These are phyloP conservation scores for Thamnophis elegans DNA, from an alignment of 2,797 vertebrate genomes.

Conservation along the genomic window DNA sequence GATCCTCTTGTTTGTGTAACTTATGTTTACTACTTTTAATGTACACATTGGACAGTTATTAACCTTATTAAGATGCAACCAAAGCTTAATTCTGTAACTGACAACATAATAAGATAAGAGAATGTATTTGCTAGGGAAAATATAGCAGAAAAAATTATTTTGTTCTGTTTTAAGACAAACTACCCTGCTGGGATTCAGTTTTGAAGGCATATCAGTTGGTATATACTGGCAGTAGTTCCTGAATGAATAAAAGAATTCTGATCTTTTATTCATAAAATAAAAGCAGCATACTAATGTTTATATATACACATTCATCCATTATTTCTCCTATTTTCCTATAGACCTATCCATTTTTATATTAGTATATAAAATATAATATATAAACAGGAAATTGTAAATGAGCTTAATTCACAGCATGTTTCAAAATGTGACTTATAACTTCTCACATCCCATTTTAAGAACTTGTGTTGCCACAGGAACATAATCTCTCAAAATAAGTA, in stretches of 20 bases:
- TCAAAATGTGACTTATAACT: background rate
- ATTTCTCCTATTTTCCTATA: background rate
- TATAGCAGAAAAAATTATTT: background rate
- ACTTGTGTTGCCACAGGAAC: background rate
- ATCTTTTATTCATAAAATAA: background rate
- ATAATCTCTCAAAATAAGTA: background rate
- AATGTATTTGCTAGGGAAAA: background rate
- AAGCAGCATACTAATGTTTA: background rate
- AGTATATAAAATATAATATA: background rate
- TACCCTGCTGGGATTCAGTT: background rate
- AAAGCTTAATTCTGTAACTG: background rate
- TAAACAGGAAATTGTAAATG: background rate
- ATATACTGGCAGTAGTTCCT: background rate
- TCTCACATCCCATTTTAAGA: background rate
- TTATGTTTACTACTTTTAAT: background rate
- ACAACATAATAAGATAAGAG: background rate
- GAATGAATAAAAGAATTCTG: background rate
- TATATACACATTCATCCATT: background rate
- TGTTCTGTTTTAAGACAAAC: background rate
- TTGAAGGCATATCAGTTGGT: background rate
- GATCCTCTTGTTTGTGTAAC: background rate
- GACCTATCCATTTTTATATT: background rate
- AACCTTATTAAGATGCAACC: background rate
- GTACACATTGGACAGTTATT: background rate
- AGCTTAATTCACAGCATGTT: background rate